phyloP scores from a whole-genome alignment of 2,113 vertebrate species.

The Orientallactaga bullata region DNA sequence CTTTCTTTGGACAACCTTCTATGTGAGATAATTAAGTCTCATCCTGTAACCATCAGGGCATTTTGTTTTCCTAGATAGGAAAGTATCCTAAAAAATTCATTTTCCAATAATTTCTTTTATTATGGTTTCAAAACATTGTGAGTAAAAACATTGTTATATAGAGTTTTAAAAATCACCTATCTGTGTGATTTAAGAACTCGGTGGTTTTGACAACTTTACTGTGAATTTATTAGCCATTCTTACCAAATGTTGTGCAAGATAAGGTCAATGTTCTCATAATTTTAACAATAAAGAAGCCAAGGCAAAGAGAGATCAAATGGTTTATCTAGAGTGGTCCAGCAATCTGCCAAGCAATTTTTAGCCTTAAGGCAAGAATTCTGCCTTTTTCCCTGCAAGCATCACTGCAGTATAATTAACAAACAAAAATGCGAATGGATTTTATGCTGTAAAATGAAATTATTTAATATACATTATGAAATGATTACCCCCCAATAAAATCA shows the following conservation, averaged over 20 bases:
- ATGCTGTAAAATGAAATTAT: background rate
- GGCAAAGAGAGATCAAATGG: conserved; percentile 8
- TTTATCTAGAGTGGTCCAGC: background rate
- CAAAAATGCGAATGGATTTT: background rate
- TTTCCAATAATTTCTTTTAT: background rate
- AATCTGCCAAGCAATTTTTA: background rate
- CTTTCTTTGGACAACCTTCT: background rate
- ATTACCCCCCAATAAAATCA: background rate
- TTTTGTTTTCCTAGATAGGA: background rate
- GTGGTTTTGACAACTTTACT: conserved; percentile 12
- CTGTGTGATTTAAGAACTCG: conserved; percentile 12
- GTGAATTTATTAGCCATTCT: conserved; percentile 33
- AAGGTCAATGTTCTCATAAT: conserved; percentile 56
- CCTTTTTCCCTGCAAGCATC: background rate
- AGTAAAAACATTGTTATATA: background rate
- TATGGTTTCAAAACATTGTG: background rate
- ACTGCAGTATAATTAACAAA: background rate
- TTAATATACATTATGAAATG: background rate
- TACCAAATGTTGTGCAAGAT: background rate
- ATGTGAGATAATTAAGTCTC: background rate
- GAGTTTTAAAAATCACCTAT: background rate
- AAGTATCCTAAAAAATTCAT: conserved; percentile 17
- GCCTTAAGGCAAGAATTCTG: background rate
- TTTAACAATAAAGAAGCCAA: conserved; percentile 57
- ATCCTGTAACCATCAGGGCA: background rate